Base-by-base conservation (phyloP, 2,888 invertebrate genomes). In the Eupithecia exiguata region DNA sequence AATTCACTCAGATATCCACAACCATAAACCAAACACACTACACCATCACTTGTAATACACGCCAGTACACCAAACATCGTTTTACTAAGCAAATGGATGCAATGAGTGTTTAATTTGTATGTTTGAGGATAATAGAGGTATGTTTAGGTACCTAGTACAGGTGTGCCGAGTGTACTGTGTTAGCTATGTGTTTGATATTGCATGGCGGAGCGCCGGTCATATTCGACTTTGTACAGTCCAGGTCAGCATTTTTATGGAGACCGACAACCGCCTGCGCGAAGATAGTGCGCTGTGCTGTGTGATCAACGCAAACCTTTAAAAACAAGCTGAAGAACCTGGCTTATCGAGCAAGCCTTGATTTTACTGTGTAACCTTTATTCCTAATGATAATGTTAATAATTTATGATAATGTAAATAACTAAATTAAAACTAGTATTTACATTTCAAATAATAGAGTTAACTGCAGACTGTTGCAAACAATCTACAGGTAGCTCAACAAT, bases 81-180 rank as follows among this genome's bases (percentile, higher is more conserved):
- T 80, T 79, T 80, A 79, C 78, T 77, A 67, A 78, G 70, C 77
- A 80, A 79, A 79, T 79, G 76, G 70, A 77, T 81, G 71, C 76
- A 79, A 72, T 70, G 78, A 77, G 78, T 81, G 77, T 83, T 82
- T 81, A 79, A 78, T 80, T 82, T 79, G 62, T 70, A 82, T 86
- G 80, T 86, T 86, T 84, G 83, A 82, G 78, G 81, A 84, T 86
- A 84, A 83, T 81, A 76, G 73, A 73, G 61, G 70, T 74, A 76
- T 70, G 74, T 69, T 71, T 74, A 80, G 68, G n/a, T 70, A 68
- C 40, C 40, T 49, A 49, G 36, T 74, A 72, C 70, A 75, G 75
- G 78, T 78, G 78, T 74, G 77, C 73, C 73, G 71, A 77, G 77
- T 53, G 30, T 74, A 74, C 75, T 53, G 21, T 72, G 72, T 72